A percentile compares a stretch with the other conserved stretches of the same genome.
phyloP scores from a whole-genome alignment of 2,888 invertebrate species.

The Tenodera sinensis region DNA sequence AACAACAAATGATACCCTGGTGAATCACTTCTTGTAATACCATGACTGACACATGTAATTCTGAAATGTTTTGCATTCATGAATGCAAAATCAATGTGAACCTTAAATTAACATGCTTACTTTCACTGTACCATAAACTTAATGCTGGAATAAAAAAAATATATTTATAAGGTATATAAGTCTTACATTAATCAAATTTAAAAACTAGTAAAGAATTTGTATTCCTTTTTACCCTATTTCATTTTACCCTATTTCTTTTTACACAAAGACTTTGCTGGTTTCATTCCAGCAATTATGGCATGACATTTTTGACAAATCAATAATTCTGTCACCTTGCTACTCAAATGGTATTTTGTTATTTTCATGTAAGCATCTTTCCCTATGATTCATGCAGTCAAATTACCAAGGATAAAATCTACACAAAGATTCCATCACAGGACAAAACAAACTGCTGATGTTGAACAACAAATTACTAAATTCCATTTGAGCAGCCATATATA shows the following conservation, averaged over 20 bases:
- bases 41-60: background rate
- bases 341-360: background rate
- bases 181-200: background rate
- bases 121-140: background rate
- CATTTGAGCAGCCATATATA: background rate
- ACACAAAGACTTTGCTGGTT: background rate
- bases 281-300: background rate
- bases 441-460: background rate
- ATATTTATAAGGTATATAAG: slow-evolving; percentile 1
- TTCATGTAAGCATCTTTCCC: background rate
- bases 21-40: background rate
- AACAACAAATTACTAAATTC: background rate
- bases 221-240: background rate
- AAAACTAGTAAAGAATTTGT: background rate
- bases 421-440: background rate
- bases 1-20: slow-evolving; percentile 2
- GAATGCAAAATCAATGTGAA: background rate
- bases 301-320: background rate
- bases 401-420: background rate
- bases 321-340: background rate
- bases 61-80: background rate
- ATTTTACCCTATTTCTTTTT: background rate
- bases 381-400: background rate
- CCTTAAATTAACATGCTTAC: background rate
- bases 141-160: slow-evolving; percentile 7